These are phyloP conservation scores for Polydrusus pterygomalis DNA, from an alignment of 2,888 invertebrate species.

Conservation along the genomic window DNA sequence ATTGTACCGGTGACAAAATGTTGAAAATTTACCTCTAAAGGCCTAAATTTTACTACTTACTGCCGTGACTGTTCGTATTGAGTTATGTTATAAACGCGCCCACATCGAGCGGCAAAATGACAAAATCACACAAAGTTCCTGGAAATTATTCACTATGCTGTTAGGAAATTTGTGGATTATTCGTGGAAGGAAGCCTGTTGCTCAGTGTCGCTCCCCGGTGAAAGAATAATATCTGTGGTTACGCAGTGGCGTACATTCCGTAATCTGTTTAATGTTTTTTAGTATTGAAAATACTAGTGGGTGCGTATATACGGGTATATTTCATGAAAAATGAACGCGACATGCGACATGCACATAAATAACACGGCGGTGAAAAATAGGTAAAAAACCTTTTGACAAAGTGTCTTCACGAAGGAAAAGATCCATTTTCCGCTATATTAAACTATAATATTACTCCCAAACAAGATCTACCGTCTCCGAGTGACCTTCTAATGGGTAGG, in stretches of 20 bases:
- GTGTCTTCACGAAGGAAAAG: too few relatives aligned
- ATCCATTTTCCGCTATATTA: too few relatives aligned
- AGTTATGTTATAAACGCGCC: conserved; percentile 40
- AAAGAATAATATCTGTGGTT: background rate
- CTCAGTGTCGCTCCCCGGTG: conserved; percentile 27
- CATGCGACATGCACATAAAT: too few relatives aligned
- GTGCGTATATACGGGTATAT: too few relatives aligned
- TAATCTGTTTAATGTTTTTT: too few relatives aligned
- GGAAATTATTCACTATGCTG: conserved; percentile 27
- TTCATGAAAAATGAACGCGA: too few relatives aligned
- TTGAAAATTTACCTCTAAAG: conserved; percentile 8
- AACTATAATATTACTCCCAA: too few relatives aligned
- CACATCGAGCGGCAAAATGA: conserved; percentile 38
- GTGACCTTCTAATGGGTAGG: too few relatives aligned
- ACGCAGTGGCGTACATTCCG: background rate
- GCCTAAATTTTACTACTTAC: conserved; percentile 38
- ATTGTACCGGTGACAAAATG: conserved; percentile 11
- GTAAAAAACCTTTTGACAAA: too few relatives aligned
- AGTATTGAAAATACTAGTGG: too few relatives aligned
- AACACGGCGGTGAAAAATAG: too few relatives aligned
- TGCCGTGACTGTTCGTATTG: conserved; percentile 38
- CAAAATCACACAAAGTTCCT: conserved; percentile 45
- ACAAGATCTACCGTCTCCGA: too few relatives aligned
- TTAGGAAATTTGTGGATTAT: conserved; percentile 11
- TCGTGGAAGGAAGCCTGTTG: conserved; percentile 31